Base-by-base conservation (phyloP, 1,140 invertebrate genomes). In the Musca vetustissima region DNA sequence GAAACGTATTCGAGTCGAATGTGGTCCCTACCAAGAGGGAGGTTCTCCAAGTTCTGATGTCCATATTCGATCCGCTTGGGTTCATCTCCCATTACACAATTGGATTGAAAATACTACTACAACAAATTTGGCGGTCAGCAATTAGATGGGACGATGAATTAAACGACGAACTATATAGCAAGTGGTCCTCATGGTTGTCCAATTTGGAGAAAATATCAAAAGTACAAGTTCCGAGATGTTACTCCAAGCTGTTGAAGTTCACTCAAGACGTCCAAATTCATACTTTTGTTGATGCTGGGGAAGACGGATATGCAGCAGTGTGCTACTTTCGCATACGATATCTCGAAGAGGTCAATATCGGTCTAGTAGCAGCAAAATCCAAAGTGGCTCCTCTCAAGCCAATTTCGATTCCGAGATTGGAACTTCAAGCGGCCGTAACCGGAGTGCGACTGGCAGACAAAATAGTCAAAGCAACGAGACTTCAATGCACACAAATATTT, bases 381-480 rank as follows among this genome's bases (percentile, higher is more conserved):
- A 73, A 76, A 66, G 81, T 83, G 1, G 73, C 83, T 0, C 81
- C 83, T 13, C 21, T 82, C 7, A 79, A 78, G 66, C 50, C 67
- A 0, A 52, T 79, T 19, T 78, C 79, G 0, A 80, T 84, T 21
- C 83, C 84, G 0, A 70, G 81, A 25, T 67, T 85, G 4, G 83
- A 85, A 70, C 72, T 85, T 1, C 73, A 83, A 66, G 84, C 79
- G 8, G 83, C 83, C 0, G 59, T 83, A 1, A 50, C 84, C n/a
- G 79, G 75, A 2, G 72, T 70, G 1, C 69, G 76, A 24, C 15
- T 85, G 48, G 64, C 64, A 24, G 9, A 36, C 19, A 17, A 64
- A 64, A 28, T 36, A 64, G 22, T 57, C 22, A 11, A 24, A 24
- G 28, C 28, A 9, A 49, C 17, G 17, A 32, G 11, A 52, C 25